Evolutionary conservation across 2,113 vertebrate species (phyloP).

Genomic region (Barbus barbus): DNA sequence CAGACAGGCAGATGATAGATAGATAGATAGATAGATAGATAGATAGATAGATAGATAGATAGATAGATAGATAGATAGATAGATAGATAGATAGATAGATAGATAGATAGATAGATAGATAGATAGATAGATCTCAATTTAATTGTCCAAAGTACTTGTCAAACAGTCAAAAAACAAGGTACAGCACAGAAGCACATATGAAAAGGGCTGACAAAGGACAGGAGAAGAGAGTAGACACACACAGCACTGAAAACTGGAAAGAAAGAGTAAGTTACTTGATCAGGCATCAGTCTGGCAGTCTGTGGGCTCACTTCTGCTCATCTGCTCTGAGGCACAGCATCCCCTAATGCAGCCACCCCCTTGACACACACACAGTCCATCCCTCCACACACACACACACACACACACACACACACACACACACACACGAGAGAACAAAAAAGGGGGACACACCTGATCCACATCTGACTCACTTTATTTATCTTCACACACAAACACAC

Average conservation of each 20-base stretch:
- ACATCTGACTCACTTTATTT: conserved; percentile 30
- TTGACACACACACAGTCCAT: conserved; percentile 23
- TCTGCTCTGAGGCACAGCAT: conserved; percentile 2
- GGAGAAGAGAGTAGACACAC: not conserved
- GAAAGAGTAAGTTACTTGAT: conserved; percentile 20
- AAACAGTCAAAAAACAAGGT: not conserved
- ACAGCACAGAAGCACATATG: not conserved
- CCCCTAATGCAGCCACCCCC: not conserved
- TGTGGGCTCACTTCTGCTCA: conserved; percentile 28
- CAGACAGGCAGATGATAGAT: not conserved
- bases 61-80: not conserved
- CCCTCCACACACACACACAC: not conserved
- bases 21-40: not conserved
- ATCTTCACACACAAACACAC: not conserved
- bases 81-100: not conserved
- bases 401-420: not conserved
- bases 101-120: not conserved
- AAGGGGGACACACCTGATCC: conserved; percentile 36
- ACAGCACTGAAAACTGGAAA: conserved; percentile 2
- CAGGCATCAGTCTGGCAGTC: not conserved
- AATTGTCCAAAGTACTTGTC: not conserved
- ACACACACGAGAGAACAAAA: conserved; percentile 55
- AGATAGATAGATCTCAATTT: not conserved
- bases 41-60: not conserved
- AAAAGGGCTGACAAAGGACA: not conserved